A percentile compares a stretch with the other conserved stretches of the same genome.
These are phyloP conservation scores for Rhabdornis inornatus DNA, from an alignment of 2,113 vertebrate species.

Conservation along the genomic window DNA sequence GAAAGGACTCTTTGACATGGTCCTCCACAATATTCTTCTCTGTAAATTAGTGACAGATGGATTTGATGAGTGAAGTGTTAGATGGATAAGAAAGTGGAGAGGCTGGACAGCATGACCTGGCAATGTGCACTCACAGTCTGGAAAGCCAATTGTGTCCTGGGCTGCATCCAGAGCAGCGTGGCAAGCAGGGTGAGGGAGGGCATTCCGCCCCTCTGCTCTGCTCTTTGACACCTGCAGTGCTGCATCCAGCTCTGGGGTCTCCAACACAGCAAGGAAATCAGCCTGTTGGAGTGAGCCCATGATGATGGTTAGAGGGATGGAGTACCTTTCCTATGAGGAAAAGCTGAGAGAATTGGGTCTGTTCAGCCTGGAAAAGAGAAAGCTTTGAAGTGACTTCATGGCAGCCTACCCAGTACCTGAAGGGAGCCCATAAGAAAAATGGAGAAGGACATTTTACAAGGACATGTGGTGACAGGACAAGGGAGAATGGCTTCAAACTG, in stretches of 20 bases:
- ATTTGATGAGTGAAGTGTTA: neutral
- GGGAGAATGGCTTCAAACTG: neutral
- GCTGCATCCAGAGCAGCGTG: rapidly evolving
- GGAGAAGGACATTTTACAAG: neutral
- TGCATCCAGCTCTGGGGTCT: neutral
- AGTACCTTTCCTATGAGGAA: neutral
- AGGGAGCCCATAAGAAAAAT: neutral
- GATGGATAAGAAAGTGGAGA: neutral
- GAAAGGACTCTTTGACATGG: neutral
- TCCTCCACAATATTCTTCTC: neutral
- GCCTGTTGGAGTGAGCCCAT: neutral
- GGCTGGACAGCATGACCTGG: too few relatives aligned
- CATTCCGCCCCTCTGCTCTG: neutral
- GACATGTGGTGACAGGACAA: neutral
- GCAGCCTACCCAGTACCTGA: neutral
- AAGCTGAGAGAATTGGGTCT: neutral
- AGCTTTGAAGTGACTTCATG: neutral
- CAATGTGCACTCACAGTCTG: rapidly evolving
- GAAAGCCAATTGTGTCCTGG: rapidly evolving
- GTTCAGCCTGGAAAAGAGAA: neutral
- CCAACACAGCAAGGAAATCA: neutral
- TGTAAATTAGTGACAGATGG: neutral
- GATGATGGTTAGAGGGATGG: neutral
- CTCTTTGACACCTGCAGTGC: neutral
- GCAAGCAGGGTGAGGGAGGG: neutral